Evolutionary conservation across 1,140 invertebrate genomes (phyloP).

Genomic region (Camponotus pennsylvanicus): DNA sequence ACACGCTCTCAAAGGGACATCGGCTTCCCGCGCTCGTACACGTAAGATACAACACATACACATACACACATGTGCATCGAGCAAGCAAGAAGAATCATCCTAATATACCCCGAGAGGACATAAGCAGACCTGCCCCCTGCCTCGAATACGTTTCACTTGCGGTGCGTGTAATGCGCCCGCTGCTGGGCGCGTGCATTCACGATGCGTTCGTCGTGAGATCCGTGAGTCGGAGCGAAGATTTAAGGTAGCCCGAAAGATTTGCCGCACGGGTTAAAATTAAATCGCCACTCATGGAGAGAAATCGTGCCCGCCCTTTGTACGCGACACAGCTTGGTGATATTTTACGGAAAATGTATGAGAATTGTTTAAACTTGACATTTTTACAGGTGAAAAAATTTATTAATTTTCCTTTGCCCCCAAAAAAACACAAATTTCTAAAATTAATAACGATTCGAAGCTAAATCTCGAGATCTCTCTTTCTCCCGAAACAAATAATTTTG

Average conservation of each 20-base stretch:
- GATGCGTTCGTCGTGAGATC: constrained; percentile 71
- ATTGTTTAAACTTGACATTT: not conserved
- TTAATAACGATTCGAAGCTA: not conserved
- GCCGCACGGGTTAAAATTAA: constrained; percentile 57
- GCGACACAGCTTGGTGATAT: not conserved
- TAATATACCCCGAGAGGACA: constrained; percentile 75
- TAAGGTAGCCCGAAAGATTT: constrained; percentile 58
- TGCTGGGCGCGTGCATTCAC: constrained; percentile 61
- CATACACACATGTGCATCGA: constrained; percentile 34
- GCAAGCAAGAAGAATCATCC: constrained; percentile 67
- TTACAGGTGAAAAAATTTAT: not conserved
- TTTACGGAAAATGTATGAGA: not conserved
- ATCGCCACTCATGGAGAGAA: constrained; percentile 34
- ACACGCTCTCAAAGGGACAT: constrained; percentile 61
- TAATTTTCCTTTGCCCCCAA: too few relatives aligned
- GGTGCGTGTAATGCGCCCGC: constrained; percentile 58
- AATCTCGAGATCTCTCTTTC: not conserved
- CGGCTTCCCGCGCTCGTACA: constrained; percentile 60
- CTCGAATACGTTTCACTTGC: constrained; percentile 71
- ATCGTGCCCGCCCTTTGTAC: not conserved
- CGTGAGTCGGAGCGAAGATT: constrained; percentile 42
- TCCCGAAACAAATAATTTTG: not conserved
- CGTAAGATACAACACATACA: constrained; percentile 3
- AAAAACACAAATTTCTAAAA: not conserved
- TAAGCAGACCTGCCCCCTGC: constrained; percentile 72